Conservation (phyloP, 2,888 invertebrate genomes). For the Lasioglossum leucozonium region DNA sequence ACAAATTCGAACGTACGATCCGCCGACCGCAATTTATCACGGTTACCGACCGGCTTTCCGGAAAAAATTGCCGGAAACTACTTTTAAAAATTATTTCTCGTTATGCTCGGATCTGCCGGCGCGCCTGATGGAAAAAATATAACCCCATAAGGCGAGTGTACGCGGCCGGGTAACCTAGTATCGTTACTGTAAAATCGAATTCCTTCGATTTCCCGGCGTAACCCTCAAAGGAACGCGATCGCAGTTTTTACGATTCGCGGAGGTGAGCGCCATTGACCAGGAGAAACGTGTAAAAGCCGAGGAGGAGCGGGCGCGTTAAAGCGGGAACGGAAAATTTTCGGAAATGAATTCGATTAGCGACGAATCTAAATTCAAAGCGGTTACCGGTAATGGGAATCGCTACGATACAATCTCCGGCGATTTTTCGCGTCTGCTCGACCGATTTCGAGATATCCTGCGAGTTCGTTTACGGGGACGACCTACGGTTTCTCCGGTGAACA, state of each 20-base stretch:
- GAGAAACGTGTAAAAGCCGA: neutral
- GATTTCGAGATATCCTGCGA: neutral
- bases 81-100: conserved; percentile 21
- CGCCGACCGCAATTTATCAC: conserved; percentile 11
- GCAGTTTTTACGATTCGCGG: conserved; percentile 11
- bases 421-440: conserved; percentile 24
- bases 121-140: neutral
- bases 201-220: neutral
- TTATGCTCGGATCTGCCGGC: neutral
- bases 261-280: neutral
- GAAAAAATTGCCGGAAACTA: neutral
- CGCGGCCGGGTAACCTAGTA: neutral
- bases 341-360: conserved; percentile 50
- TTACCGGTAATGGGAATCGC: conserved; percentile 40
- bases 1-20: neutral
- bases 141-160: neutral
- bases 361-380: conserved; percentile 45
- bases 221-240: conserved; percentile 1
- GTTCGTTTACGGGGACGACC: neutral
- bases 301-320: neutral
- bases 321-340: conserved; percentile 18
- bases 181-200: conserved; percentile 20
- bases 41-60: conserved; percentile 14
- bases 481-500: neutral
- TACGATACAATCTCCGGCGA: conserved; percentile 21